Percentiles rank a stretch among this genome's conserved stretches.
phyloP scores from a whole-genome alignment of 1,140 invertebrate species.

The Teleogryllus occipitalis region DNA sequence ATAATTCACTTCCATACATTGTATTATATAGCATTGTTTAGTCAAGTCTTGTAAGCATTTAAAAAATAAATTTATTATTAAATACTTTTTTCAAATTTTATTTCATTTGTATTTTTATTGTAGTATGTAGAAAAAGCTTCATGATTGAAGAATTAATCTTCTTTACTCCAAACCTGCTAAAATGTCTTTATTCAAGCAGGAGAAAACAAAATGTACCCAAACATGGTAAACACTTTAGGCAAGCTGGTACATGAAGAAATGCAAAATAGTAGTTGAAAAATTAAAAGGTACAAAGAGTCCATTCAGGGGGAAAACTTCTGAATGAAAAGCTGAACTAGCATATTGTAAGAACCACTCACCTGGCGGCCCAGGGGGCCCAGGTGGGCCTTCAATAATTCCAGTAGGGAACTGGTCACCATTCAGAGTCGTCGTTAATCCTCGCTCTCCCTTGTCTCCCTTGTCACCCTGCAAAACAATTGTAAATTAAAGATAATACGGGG shows the following conservation, averaged over 20 bases:
- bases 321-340: neutral
- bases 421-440: constrained; percentile 79
- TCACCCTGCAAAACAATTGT: constrained; percentile 57
- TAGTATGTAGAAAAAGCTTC: neutral
- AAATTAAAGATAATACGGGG: neutral
- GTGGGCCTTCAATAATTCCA: constrained; percentile 87
- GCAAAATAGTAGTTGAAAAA: neutral
- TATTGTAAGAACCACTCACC: constrained; percentile 46
- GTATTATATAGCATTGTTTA: no score
- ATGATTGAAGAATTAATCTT: neutral
- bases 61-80: no score
- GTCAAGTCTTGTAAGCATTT: no score
- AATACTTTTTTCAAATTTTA: no score
- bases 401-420: constrained; percentile 83
- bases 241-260: neutral
- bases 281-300: no score
- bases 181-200: neutral
- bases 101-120: neutral
- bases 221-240: neutral
- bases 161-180: neutral
- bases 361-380: constrained; percentile 82
- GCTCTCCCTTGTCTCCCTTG: constrained; percentile 81
- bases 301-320: neutral
- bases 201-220: neutral
- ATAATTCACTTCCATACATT: neutral